phyloP scores from a whole-genome alignment of 1,140 invertebrate species.

The Coelopa frigida region DNA sequence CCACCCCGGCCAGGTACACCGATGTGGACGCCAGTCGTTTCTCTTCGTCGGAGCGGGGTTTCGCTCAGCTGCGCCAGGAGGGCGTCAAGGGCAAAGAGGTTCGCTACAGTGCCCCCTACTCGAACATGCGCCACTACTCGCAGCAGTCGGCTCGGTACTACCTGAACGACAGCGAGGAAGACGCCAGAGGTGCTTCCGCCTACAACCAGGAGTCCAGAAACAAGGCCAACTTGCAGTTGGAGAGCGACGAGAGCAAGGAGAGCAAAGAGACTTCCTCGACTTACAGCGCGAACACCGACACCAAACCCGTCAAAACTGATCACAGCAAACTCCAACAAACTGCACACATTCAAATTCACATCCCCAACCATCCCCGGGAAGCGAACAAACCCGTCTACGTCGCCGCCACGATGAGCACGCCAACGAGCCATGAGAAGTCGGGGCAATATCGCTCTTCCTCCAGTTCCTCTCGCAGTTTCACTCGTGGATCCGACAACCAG shows the following conservation, averaged over 20 bases:
- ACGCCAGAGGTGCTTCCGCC: no score
- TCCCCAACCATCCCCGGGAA: conserved; percentile 21
- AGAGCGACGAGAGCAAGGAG: not conserved
- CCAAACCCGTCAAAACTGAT: not conserved
- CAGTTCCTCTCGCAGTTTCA: no score
- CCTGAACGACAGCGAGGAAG: no score
- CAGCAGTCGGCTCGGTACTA: no score
- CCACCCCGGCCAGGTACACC: not conserved
- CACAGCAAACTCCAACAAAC: not conserved
- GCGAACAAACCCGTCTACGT: conserved; percentile 23
- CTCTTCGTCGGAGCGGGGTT: not conserved
- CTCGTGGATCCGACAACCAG: no score
- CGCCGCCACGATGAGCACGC: conserved; percentile 24
- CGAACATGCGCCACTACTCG: conserved; percentile 31
- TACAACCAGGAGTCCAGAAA: no score
- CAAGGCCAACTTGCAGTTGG: no score
- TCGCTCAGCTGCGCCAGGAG: conserved; percentile 8
- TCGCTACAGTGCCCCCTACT: conserved; percentile 37
- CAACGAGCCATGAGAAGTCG: no score
- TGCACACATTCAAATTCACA: conserved; percentile 35
- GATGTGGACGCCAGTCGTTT: not conserved
- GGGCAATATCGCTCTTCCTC: no score
- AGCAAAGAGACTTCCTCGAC: not conserved
- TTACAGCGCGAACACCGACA: not conserved
- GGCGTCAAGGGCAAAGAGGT: conserved; percentile 20